Evolutionary conservation across 2,113 vertebrate species (phyloP).

Genomic region (Aldabrachelys gigantea): DNA sequence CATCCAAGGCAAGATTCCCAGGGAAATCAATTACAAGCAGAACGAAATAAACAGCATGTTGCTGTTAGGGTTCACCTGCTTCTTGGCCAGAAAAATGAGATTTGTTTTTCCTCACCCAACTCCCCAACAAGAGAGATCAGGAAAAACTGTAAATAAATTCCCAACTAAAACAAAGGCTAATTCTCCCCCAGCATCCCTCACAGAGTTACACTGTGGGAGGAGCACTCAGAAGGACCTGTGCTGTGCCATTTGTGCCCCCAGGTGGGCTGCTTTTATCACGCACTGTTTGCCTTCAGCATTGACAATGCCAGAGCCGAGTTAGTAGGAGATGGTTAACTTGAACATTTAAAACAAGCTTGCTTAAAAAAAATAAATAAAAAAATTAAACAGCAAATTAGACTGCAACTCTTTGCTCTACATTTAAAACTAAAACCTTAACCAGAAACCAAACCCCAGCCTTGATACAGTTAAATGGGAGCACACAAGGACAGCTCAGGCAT

Average conservation of each 20-base stretch:
- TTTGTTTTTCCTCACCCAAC: background rate
- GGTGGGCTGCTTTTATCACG: conserved; percentile 34
- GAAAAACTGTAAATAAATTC: background rate
- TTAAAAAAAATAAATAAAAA: background rate
- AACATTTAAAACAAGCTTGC: conserved; percentile 26
- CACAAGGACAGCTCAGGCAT: fast-evolving
- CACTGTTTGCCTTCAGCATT: background rate
- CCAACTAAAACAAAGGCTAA: background rate
- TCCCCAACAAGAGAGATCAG: fast-evolving
- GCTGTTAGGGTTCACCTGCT: background rate
- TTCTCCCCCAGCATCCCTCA: conserved; percentile 13
- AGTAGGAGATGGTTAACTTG: background rate
- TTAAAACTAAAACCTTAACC: background rate
- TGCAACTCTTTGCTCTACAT: background rate
- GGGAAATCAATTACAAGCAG: conserved; percentile 33
- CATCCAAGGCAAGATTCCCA: background rate
- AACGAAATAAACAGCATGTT: background rate
- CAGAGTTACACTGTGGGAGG: background rate
- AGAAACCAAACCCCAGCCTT: background rate
- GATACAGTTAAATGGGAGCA: background rate
- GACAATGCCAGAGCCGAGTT: background rate
- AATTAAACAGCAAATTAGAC: background rate
- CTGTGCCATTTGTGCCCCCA: background rate
- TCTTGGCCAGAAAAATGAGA: background rate
- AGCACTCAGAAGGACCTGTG: conserved; percentile 14